Conservation (phyloP, 2,888 invertebrate species). For the Trichopria drosophilae region DNA sequence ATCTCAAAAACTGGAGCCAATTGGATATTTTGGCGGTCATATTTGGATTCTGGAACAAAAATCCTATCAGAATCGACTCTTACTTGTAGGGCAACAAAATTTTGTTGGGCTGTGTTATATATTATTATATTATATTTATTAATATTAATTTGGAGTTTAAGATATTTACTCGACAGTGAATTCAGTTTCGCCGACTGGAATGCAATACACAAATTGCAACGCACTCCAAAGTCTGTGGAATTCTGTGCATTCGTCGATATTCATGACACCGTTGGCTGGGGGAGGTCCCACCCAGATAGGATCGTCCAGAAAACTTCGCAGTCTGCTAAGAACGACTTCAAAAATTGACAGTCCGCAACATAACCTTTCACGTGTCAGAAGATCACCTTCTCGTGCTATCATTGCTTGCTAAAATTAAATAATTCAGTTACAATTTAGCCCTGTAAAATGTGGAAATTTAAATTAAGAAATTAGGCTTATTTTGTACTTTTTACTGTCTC, state of each 20-base stretch:
- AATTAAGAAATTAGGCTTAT: too few species aligned
- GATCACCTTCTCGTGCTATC: slow-evolving; percentile 92
- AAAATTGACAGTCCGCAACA: slow-evolving; percentile 98
- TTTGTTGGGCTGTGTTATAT: too few species aligned
- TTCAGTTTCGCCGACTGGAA: slow-evolving; percentile 93
- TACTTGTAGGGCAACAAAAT: too few species aligned
- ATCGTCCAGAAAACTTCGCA: slow-evolving; percentile 83
- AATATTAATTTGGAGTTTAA: too few species aligned
- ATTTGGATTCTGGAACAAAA: too few species aligned
- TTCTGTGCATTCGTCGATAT: slow-evolving; percentile 95
- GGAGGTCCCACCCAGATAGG: slow-evolving; percentile 90
- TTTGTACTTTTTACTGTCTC: too few species aligned
- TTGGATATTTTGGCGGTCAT: too few species aligned
- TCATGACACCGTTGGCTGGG: slow-evolving; percentile 91
- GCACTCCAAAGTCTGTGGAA: slow-evolving; percentile 98
- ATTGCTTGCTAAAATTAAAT: slow-evolving; percentile 77
- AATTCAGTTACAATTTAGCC: neutral
- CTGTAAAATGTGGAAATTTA: too few species aligned
- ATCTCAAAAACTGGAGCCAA: too few species aligned
- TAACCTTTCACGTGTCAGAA: slow-evolving; percentile 92
- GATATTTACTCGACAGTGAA: slow-evolving; percentile 89
- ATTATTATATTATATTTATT: neutral
- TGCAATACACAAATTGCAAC: slow-evolving; percentile 96
- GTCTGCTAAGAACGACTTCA: slow-evolving; percentile 86
- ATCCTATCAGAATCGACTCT: too few species aligned